phyloP scores from a whole-genome alignment of 2,888 invertebrate genomes.

The Panzeria rudis region DNA sequence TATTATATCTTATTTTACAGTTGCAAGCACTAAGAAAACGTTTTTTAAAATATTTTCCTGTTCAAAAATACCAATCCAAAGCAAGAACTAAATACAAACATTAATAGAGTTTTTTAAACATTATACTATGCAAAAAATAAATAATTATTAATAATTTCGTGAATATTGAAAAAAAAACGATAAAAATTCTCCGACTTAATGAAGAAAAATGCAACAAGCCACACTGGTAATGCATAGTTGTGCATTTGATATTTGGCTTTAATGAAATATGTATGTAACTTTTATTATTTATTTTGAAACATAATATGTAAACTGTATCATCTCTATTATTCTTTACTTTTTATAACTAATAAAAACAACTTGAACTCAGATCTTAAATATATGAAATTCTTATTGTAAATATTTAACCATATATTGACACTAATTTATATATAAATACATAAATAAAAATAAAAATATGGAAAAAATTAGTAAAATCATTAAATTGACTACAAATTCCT shows the following conservation, averaged over 20 bases:
- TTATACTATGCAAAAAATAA: constrained; percentile 11
- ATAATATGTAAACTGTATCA: constrained; percentile 16
- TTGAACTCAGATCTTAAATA: constrained; percentile 42
- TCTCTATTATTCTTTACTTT: constrained; percentile 7
- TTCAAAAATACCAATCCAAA: constrained; percentile 59
- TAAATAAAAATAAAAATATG: constrained; percentile 26
- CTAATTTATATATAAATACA: constrained; percentile 37
- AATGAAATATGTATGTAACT: constrained; percentile 4
- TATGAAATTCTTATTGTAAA: constrained; percentile 55
- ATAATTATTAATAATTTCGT: constrained; percentile 4
- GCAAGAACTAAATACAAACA: constrained; percentile 20
- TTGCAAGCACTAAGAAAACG: constrained; percentile 73
- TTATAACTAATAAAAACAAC: constrained; percentile 41
- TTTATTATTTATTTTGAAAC: constrained; percentile 15
- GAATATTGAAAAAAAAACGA: constrained; percentile 21
- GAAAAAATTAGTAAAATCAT: constrained; percentile 40
- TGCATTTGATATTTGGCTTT: constrained; percentile 23
- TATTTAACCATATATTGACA: constrained; percentile 41
- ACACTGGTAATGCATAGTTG: neutral
- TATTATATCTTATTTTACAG: constrained; percentile 73
- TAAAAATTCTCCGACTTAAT: neutral
- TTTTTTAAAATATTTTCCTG: constrained; percentile 74
- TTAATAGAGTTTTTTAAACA: constrained; percentile 19
- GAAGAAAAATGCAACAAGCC: neutral
- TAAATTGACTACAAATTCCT: constrained; percentile 58